These are phyloP conservation scores for Dasyornis broadbenti DNA, from an alignment of 2,113 vertebrate genomes.

Conservation along the genomic window DNA sequence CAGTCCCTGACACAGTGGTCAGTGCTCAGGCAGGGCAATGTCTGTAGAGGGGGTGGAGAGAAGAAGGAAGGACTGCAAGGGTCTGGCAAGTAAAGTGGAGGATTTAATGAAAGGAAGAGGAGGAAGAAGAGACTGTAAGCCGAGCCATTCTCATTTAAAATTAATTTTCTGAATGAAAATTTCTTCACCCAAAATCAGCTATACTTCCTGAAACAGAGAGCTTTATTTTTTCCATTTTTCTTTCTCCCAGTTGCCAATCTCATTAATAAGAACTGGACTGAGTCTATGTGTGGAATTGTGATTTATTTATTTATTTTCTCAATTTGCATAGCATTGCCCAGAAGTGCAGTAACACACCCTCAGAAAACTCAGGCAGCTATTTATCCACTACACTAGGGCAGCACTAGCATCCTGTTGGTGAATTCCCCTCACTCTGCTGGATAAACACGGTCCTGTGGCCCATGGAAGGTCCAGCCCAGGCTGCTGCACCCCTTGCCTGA, in stretches of 20 bases:
- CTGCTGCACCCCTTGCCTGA: fast-evolving
- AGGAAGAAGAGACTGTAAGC: neutral
- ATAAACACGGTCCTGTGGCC: too few relatives aligned
- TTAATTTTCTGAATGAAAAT: neutral
- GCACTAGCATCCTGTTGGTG: neutral
- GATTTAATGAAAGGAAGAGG: neutral
- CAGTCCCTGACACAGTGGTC: too few relatives aligned
- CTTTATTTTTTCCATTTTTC: neutral
- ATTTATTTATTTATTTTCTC: neutral
- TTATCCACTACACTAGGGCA: neutral
- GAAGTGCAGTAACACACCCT: neutral
- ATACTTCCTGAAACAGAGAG: neutral
- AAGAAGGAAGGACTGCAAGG: neutral
- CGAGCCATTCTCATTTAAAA: neutral
- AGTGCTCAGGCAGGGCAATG: neutral
- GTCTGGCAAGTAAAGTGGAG: neutral
- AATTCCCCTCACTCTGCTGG: neutral
- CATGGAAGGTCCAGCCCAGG: neutral
- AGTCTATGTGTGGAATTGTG: neutral
- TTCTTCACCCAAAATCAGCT: neutral
- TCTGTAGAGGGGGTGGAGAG: neutral
- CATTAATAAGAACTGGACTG: neutral
- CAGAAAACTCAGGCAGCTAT: neutral
- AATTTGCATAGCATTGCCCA: neutral
- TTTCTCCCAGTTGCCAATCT: neutral